Base-by-base conservation (phyloP, 1,140 invertebrate species). In the Belonocnema kinseyi region DNA sequence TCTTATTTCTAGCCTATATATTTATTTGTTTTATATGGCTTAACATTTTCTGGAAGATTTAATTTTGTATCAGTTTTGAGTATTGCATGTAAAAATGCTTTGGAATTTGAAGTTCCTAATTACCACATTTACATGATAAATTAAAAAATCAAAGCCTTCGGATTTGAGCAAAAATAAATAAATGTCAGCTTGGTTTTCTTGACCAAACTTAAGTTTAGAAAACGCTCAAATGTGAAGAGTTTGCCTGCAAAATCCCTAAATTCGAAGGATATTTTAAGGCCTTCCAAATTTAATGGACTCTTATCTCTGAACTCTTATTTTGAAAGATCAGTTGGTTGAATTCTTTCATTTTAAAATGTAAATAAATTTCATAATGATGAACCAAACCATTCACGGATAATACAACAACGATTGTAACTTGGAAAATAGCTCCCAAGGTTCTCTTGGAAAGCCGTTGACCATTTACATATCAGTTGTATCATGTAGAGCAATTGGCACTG, bases 401-500 rank as follows among this genome's bases (percentile, higher is more conserved):
- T 80, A 58, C 72, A 72, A 77, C 89, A 86, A 87, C 82, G 84
- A 86, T 83, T 83, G 82, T 82, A 46, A 46, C 84, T 80, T 87
- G 83, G 76, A 72, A 84, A 77, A 85, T 76, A 82, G 46, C 82
- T 78, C 74, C 85, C 77, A 82, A 92, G 92, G 92, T 92, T 93
- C 88, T 93, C 92, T 92, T 87, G 80, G 74, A 83, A 75, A 71
- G 0, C 10, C 6, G 40, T 46, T 46, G 40, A 46, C 46, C n/a
- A 40, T 82, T 81, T 85, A 78, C 74, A 75, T 86, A 87, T 86
- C 84, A 83, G 85, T 87, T 87, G 85, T 82, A 86, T 88, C 87
- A 88, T 93, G 93, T 90, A 92, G 92, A 91, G 91, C 88, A 88
- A 75, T 89, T 93, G 93, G 93, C 92, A 91, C 93, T 93, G 93